Base-by-base conservation (phyloP, 2,797 vertebrate genomes). In the Salmo trutta region DNA sequence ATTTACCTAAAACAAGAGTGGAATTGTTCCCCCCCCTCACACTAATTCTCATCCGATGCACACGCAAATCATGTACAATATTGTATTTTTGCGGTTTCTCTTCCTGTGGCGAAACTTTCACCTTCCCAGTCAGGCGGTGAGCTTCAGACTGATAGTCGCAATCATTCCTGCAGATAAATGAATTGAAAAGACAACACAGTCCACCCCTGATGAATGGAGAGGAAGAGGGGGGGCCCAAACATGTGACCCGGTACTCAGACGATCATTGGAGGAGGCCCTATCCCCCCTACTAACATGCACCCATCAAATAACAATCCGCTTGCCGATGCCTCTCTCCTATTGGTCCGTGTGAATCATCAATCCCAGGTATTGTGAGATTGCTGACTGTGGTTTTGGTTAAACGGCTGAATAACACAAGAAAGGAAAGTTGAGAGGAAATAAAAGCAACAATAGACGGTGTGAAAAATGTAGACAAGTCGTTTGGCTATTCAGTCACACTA, bases 101-200 rank as follows among this genome's bases (percentile, higher is more conserved):
- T 98, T 97, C 97, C 97, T 96, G 97, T 96, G 96, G 97, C 97
- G 97, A 96, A 97, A 98, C 97, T 99, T 99, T 99, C 97, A 98
- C 97, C 98, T 99, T 97, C 96, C 98, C 97, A 96, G 97, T 97
- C 97, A 96, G 97, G 96, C 97, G 95, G 96, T 97, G 97, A 97
- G 97, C 97, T 96, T 96, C 96, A 98, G 97, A 99, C 97, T 99
- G 98, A 99, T 99, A 98, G 97, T 98, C 95, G 97, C 97, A 98
- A 99, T 99, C 98, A 99, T 99, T 99, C 97, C 98, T 98, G 97
- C 97, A 99, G 98, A 99, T 99, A 99, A 99, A 99, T 99, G 98
- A 99, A 99, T 99, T 99, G 98, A 97, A 99, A 98, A 96, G 97
- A 98, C 96, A 97, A 98, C 98, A 98, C 96, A 95, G 96, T 96